Percentiles rank a stretch among this genome's conserved stretches.
Evolutionary conservation across 2,797 vertebrate species (phyloP).

Genomic region (Neopelma chrysocephalum): DNA sequence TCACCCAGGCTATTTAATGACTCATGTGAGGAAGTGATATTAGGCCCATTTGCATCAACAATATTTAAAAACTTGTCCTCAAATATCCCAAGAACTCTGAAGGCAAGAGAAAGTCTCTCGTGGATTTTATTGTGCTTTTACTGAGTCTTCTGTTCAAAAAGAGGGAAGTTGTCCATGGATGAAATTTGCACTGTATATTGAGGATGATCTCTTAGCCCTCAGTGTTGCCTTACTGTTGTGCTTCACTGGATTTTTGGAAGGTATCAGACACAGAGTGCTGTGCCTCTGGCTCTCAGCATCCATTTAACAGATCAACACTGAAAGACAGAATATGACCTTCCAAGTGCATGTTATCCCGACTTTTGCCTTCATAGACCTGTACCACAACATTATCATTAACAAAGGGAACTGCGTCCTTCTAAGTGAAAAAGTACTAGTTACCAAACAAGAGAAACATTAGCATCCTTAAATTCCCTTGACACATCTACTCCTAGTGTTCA

Average conservation of each 20-base stretch:
- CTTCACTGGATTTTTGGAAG: not conserved
- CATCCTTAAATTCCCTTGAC: not conserved
- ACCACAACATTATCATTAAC: not conserved
- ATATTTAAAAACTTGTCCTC: not conserved
- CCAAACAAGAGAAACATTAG: not conserved
- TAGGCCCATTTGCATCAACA: not conserved
- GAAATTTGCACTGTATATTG: not conserved
- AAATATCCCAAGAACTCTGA: not conserved
- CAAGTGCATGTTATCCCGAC: accelerated
- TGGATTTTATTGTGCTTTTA: not conserved
- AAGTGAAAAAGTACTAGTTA: not conserved
- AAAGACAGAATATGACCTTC: not conserved
- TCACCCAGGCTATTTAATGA: not conserved
- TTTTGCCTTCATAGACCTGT: not conserved
- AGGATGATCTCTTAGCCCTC: not conserved
- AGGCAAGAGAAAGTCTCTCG: not conserved
- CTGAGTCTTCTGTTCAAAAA: not conserved
- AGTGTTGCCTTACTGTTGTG: not conserved
- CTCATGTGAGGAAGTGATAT: not conserved
- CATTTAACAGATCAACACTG: not conserved
- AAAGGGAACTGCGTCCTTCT: not conserved
- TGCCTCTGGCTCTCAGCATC: not conserved
- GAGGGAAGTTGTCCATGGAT: not conserved
- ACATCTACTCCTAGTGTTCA: not conserved
- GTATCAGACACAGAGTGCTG: not conserved